phyloP scores from a whole-genome alignment of 1,140 invertebrate species.

The Heliothis subflexa region DNA sequence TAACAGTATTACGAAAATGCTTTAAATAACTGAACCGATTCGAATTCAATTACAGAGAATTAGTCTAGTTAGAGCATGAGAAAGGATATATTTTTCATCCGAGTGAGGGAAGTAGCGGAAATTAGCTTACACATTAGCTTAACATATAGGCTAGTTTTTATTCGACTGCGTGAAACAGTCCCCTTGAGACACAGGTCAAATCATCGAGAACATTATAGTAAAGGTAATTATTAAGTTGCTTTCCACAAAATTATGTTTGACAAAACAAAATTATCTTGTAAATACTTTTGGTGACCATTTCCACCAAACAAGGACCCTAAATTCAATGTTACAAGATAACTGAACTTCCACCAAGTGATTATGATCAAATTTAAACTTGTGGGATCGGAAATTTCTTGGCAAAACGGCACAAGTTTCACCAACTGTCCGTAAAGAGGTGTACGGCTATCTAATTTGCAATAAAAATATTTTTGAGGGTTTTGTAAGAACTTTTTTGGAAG shows the following conservation, averaged over 20 bases:
- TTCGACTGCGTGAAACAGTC: too few relatives aligned
- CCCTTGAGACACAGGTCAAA: too few relatives aligned
- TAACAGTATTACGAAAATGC: too few relatives aligned
- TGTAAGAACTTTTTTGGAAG: background rate
- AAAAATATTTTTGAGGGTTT: constrained; percentile 19
- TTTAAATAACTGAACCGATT: too few relatives aligned
- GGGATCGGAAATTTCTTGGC: constrained; percentile 14
- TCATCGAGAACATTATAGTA: too few relatives aligned
- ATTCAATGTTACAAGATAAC: constrained; percentile 44
- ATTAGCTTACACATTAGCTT: too few relatives aligned
- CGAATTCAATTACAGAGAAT: too few relatives aligned
- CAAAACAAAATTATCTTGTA: background rate
- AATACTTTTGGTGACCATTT: constrained; percentile 11
- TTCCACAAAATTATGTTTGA: background rate
- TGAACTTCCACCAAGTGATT: constrained; percentile 34
- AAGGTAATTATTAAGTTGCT: too few relatives aligned
- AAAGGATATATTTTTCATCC: too few relatives aligned
- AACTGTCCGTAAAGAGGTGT: constrained; percentile 8
- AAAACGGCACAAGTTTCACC: constrained; percentile 25
- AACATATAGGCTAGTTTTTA: too few relatives aligned
- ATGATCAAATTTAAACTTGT: constrained; percentile 45
- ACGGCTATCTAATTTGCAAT: constrained; percentile 37
- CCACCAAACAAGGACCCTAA: constrained; percentile 15
- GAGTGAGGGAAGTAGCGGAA: too few relatives aligned
- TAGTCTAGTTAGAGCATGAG: too few relatives aligned